These are phyloP conservation scores for Meloidogyne chitwoodi DNA, from an alignment of 1,140 invertebrate genomes.

Conservation along the genomic window DNA sequence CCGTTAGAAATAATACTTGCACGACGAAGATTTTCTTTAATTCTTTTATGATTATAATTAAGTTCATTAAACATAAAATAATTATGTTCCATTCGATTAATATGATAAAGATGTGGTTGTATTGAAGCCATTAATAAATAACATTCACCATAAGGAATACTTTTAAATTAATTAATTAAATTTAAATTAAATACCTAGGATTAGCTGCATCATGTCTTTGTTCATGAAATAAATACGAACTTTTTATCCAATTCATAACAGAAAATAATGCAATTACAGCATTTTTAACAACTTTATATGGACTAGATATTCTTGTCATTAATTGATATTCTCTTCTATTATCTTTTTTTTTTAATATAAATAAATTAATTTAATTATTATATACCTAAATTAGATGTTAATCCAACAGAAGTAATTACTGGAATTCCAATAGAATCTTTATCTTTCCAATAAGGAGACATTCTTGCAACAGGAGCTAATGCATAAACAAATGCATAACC, in stretches of 20 bases:
- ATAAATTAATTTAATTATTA: neutral
- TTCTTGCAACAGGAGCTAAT: conserved; percentile 56
- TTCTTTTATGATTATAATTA: conserved; percentile 18
- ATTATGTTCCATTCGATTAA: conserved; percentile 42
- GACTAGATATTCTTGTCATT: conserved; percentile 78
- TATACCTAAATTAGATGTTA: conserved; percentile 72
- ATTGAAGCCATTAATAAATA: conserved; percentile 52
- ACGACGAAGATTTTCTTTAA: conserved; percentile 38
- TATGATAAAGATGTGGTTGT: conserved; percentile 27
- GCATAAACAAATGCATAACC: conserved; percentile 60
- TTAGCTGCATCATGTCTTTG: conserved; percentile 22
- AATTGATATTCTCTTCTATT: conserved; percentile 70
- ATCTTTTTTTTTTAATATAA: conserved; percentile 51
- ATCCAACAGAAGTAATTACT: conserved; percentile 77
- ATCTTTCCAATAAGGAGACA: conserved; percentile 53
- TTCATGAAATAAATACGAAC: conserved; percentile 66
- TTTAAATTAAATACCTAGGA: conserved; percentile 18
- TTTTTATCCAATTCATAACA: conserved; percentile 69
- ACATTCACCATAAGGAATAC: conserved; percentile 51
- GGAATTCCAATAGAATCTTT: conserved; percentile 46
- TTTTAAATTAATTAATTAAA: neutral
- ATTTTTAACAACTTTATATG: conserved; percentile 71
- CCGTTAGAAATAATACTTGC: conserved; percentile 41
- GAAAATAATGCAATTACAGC: conserved; percentile 69
- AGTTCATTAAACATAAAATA: conserved; percentile 39